phyloP scores from a whole-genome alignment of 53 echinoderm and acorn worm species.

The Actinopyga echinites region DNA sequence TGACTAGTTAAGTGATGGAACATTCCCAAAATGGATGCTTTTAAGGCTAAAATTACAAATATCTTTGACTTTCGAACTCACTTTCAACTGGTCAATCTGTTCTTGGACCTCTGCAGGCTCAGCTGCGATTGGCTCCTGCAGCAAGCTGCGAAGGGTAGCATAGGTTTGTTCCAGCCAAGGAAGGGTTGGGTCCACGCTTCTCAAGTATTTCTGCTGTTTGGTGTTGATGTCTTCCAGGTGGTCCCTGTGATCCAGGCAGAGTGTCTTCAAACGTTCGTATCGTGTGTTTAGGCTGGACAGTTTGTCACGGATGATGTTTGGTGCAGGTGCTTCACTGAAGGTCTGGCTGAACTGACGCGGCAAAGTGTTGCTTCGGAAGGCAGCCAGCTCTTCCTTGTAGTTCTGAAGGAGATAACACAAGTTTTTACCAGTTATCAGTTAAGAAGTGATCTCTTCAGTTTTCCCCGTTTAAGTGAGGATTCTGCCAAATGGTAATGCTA shows the following conservation, averaged over 20 bases:
- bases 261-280: constrained; percentile 84
- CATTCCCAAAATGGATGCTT: too few species aligned
- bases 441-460: too few species aligned
- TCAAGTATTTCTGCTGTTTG: constrained; percentile 75
- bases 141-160: constrained; percentile 61
- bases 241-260: constrained; percentile 79
- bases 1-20: too few species aligned
- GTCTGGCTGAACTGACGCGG: constrained; percentile 97
- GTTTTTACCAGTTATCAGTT: not conserved
- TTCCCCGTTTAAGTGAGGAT: too few species aligned
- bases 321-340: constrained; percentile 93
- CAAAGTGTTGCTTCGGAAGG: constrained; percentile 79
- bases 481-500: too few species aligned
- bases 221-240: constrained; percentile 64
- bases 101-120: constrained; percentile 84
- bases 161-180: constrained; percentile 90
- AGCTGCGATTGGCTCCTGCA: constrained; percentile 82
- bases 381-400: constrained; percentile 85
- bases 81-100: constrained; percentile 89
- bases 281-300: constrained; percentile 81
- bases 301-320: constrained; percentile 84
- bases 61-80: not conserved
- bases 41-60: too few species aligned
- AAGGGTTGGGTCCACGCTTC: constrained; percentile 64
- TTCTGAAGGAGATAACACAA: constrained; percentile 40